Evolutionary conservation across 1,140 invertebrate species (phyloP).

Genomic region (Megathymus violae): DNA sequence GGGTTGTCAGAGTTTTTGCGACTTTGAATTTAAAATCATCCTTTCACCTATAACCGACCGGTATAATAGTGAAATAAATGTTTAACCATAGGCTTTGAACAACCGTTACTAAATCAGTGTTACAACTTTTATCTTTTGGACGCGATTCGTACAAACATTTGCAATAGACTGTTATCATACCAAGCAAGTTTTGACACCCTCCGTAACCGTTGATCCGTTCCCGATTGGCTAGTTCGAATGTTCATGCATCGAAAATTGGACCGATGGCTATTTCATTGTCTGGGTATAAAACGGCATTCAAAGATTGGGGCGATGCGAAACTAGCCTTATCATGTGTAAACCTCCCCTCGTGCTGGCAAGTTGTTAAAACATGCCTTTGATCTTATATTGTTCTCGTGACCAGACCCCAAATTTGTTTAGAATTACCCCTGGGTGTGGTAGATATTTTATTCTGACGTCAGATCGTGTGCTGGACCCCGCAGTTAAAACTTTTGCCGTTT

Average conservation of each 20-base stretch:
- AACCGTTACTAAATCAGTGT: no score
- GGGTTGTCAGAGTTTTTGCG: no score
- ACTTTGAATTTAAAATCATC: no score
- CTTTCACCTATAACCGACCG: no score
- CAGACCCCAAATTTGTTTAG: conserved; percentile 62
- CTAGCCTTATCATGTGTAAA: conserved; percentile 52
- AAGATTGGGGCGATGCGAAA: conserved; percentile 31
- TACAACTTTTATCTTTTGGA: no score
- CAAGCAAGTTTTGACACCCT: no score
- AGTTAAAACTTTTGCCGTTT: conserved; percentile 29
- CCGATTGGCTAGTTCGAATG: not conserved
- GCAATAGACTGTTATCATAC: no score
- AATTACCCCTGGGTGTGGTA: conserved; percentile 52
- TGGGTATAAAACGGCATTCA: not conserved
- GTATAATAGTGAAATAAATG: no score
- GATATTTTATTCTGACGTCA: conserved; percentile 52
- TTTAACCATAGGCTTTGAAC: no score
- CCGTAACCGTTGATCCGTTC: not conserved
- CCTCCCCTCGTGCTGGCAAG: conserved; percentile 47
- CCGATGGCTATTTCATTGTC: no score
- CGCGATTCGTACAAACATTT: no score
- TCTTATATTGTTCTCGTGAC: conserved; percentile 71
- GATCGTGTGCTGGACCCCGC: conserved; percentile 17
- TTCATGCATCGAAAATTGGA: no score
- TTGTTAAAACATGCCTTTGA: conserved; percentile 66